Conservation (phyloP, 2,113 vertebrate species). For the Caracal caracal region DNA sequence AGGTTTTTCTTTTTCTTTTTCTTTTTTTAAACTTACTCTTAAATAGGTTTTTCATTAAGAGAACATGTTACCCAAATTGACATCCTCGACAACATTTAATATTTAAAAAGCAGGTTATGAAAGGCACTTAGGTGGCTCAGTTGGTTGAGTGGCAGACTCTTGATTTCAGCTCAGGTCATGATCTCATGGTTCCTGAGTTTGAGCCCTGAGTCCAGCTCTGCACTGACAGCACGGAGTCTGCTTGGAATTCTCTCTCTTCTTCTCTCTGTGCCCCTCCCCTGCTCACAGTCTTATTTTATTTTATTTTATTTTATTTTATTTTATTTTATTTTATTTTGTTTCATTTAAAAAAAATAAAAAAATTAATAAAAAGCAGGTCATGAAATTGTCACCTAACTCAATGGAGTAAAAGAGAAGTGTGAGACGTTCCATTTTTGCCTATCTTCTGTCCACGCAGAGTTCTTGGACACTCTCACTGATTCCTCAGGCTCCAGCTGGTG, state of each 20-base stretch:
- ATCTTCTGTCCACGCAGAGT: neutral
- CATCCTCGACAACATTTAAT: neutral
- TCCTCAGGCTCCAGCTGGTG: neutral
- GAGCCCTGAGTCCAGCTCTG: no score
- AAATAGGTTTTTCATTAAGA: conserved; percentile 23
- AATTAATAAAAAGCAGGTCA: neutral
- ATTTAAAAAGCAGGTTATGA: neutral
- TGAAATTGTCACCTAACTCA: neutral
- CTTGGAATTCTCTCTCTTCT: no score
- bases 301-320: no score
- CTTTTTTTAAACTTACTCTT: conserved; percentile 15
- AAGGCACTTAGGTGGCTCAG: neutral
- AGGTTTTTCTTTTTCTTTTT: neutral
- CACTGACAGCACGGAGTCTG: no score
- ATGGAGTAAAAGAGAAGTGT: neutral
- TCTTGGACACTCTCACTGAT: neutral
- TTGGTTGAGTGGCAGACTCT: no score
- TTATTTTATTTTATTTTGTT: no score
- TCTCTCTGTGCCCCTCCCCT: no score
- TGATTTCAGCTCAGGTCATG: no score
- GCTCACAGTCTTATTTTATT: no score
- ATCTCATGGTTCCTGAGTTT: no score
- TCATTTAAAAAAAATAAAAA: no score
- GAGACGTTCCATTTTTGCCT: neutral
- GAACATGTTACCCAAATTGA: neutral